Evolutionary conservation across 2,797 vertebrate genomes (phyloP), one percentile per base, ranked within the genome.

Genomic region (Apodemus agrarius): DNA sequence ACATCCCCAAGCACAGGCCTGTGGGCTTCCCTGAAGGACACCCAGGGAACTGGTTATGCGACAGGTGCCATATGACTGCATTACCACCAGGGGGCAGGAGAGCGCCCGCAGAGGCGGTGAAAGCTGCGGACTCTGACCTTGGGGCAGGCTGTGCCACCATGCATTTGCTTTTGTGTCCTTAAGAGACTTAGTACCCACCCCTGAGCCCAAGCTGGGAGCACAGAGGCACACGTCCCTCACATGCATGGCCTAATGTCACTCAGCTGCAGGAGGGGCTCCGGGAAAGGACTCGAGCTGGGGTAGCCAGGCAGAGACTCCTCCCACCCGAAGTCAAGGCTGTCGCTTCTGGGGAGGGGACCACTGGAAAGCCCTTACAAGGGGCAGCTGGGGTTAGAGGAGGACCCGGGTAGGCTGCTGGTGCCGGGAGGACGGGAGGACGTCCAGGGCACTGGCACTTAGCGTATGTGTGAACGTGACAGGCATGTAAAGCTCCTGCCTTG

Each of bases 51-150:
- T 19, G 26, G 57, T 37, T n/a, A 14, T 7, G 17, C 0, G 34
- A 19, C 3, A 24, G 59, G n/a, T 34, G 54, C 78, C 95, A 59
- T 83, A 21, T 10, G 10, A 49, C 22, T 17, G 1, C 7, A 0
- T 43, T 43, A 84, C 89, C 94, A 83, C 78, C 86, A 93, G 95
- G 82, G 82, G 93, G 88, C 91, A 13, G 57, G 49, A 4, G 37
- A 69, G 67, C 63, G 12, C 94, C 72, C 19, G 4, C 61, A 59
- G 37, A 86, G 81, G 12, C 13, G 0, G 1, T 4, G 57, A 61
- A 76, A 43, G 3, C 46, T 1, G 6, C 43, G 26, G 65, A 59
- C 74, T 40, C 24, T 13, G 82, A 37, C 54, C 61, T 29, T 65
- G 54, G 63, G 13, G 24, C 31, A 79, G 14, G 46, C 65, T 65